Base-by-base conservation (phyloP, 2,113 vertebrate species). In the Thryonomys swinderianus region DNA sequence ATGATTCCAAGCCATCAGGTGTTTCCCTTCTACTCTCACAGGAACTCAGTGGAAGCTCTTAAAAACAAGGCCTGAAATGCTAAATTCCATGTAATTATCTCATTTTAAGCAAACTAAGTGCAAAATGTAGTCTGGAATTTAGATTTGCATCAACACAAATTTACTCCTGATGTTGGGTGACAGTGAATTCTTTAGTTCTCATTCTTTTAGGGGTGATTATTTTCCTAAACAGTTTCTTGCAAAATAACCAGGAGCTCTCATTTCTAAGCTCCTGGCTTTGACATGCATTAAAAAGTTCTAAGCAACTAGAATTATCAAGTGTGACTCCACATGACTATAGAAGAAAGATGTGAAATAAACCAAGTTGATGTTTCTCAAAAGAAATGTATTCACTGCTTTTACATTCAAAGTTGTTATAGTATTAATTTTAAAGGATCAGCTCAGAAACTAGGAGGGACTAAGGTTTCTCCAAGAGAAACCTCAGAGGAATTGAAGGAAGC, bases 291-390 rank as follows among this genome's bases (percentile, higher is more conserved):
- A 79, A 40, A 95, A 67, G 53, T 74, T 37, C 82, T 91, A 91
- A 95, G 45, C 85, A 92, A 74, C 48, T 89, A 12, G 3, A 88
- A 45, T 80, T 57, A 79, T 87, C 45, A 92, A 61, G 69, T 78
- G 42, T 86, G 64, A 73, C 13, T 80, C 67, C n/a, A 62, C 18
- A 42, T 14, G 48, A 88, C 21, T 40, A 30, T 23, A 32, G 13
- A 79, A 78, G 27, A 89, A 91, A 91, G n/a, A 76, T 5, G 5
- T 23, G 6, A 3, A 86, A 51, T 51, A 51, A n/a, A 57, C 23
- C 17, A 59, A 61, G 27, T 32, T 8, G n/a, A 45, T 66, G 1
- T 67, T 81, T 57, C 61, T 79, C 11, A 23, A 14, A 45, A 73
- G 42, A 37, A 87, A 93, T 11, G 30, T 27, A 66, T 48, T 88